Evolutionary conservation across 2,888 invertebrate genomes (phyloP).

Genomic region (Apantesis nais): DNA sequence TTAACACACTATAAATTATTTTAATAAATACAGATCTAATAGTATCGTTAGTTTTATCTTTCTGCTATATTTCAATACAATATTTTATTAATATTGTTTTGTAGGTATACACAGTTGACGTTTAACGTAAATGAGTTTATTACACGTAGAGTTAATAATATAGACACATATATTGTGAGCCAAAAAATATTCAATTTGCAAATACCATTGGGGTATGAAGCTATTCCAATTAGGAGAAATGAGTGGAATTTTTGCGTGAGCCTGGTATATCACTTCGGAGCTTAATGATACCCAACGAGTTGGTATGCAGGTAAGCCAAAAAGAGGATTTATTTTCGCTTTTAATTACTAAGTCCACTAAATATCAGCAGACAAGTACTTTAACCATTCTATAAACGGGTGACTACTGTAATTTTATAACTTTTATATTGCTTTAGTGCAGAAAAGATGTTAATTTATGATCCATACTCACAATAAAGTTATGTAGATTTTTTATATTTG

Average conservation of each 20-base stretch:
- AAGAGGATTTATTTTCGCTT: background rate
- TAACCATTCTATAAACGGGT: background rate
- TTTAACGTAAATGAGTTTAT: conserved; percentile 28
- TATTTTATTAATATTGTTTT: too few species aligned
- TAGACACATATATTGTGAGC: conserved; percentile 21
- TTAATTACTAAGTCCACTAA: background rate
- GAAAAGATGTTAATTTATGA: background rate
- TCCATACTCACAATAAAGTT: background rate
- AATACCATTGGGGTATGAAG: conserved; percentile 12
- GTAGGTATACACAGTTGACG: conserved; percentile 23
- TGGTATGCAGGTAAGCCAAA: background rate
- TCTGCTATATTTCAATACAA: too few species aligned
- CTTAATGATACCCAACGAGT: conserved; percentile 19
- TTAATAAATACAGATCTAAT: too few species aligned
- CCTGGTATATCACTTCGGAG: conserved; percentile 13
- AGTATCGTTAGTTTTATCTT: too few species aligned
- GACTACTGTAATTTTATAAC: too few species aligned
- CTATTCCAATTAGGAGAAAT: conserved; percentile 24
- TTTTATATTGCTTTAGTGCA: background rate
- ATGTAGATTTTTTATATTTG: too few species aligned
- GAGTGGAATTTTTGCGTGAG: conserved; percentile 19
- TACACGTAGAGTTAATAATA: conserved; percentile 32
- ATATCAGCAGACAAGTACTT: background rate
- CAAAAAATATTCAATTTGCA: conserved; percentile 11
- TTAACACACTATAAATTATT: too few species aligned